Evolutionary conservation across 2,113 vertebrate genomes (phyloP).

Genomic region (cat (Felis catus)): F.catus_Fca126_mat1.0 CM031419.1:34990001-34990500

Average conservation of each 20-base stretch:
- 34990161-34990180: slow-evolving; percentile 34
- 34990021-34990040: no score
- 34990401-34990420: neutral
- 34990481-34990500: neutral
- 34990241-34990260: neutral
- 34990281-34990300: no score
- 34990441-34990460: neutral
- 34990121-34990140: neutral
- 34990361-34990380: neutral
- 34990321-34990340: no score
- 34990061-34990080: neutral
- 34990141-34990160: slow-evolving; percentile 38
- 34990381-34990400: neutral
- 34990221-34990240: slow-evolving; percentile 22
- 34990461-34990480: slow-evolving; percentile 17
- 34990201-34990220: neutral
- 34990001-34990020: no score
- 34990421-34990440: neutral
- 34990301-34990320: no score
- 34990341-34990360: no score
- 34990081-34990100: neutral
- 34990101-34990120: neutral
- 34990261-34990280: no score
- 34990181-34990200: slow-evolving; percentile 31
- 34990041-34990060: neutral